Percentiles rank a stretch among this genome's conserved stretches.
Evolutionary conservation across 2,797 vertebrate genomes (phyloP).

Genomic region (Acanthurus leucopareius): DNA sequence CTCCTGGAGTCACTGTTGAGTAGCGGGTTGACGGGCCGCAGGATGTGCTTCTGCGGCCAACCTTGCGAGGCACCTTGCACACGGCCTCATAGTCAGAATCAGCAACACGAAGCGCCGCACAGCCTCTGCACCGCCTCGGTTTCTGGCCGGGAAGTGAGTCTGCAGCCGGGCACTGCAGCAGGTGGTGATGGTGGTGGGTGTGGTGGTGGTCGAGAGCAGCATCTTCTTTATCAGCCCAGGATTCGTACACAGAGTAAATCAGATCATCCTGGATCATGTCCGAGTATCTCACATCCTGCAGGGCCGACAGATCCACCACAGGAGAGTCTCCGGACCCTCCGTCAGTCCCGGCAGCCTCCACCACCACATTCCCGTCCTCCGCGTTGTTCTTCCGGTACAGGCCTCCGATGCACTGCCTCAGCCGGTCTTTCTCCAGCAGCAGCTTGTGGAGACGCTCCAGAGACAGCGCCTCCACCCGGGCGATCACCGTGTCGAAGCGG

Average conservation of each 20-base stretch:
- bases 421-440: constrained; percentile 93
- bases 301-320: constrained; percentile 83
- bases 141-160: constrained; percentile 78
- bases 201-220: constrained; percentile 61
- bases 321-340: constrained; percentile 63
- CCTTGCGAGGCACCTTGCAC: constrained; percentile 91
- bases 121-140: constrained; percentile 90
- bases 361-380: constrained; percentile 35
- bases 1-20: constrained; percentile 68
- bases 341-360: constrained; percentile 17
- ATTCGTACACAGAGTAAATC: constrained; percentile 91
- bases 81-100: constrained; percentile 96
- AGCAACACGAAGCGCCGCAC: constrained; percentile 88
- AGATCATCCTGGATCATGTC: constrained; percentile 94
- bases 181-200: constrained; percentile 61
- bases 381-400: constrained; percentile 91
- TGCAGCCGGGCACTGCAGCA: constrained; percentile 54
- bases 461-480: constrained; percentile 90
- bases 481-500: constrained; percentile 90
- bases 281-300: constrained; percentile 87
- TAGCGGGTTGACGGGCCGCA: constrained; percentile 87
- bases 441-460: constrained; percentile 92
- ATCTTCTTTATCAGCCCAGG: constrained; percentile 90
- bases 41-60: constrained; percentile 89
- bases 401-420: constrained; percentile 91